These are phyloP conservation scores for Galerucella nymphaeae DNA, from an alignment of 2,888 invertebrate species.

Conservation along the genomic window DNA sequence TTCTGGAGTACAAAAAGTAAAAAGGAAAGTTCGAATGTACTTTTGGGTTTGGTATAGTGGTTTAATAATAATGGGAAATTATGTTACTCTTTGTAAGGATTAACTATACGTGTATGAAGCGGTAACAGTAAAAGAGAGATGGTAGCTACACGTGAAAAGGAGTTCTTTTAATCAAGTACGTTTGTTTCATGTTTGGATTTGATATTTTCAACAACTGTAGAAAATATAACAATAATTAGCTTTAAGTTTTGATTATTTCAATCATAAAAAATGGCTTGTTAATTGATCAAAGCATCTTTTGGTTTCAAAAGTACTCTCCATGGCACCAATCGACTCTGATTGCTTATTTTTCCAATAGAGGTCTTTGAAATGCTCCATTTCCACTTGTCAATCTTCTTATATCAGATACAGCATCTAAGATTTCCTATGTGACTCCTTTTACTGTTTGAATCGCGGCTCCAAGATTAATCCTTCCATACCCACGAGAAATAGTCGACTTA, in stretches of 20 bases:
- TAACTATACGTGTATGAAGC: neutral
- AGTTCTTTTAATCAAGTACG: neutral
- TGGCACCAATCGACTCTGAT: too few relatives aligned
- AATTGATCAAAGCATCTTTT: too few relatives aligned
- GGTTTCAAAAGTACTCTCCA: too few relatives aligned
- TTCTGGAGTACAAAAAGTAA: constrained; percentile 6
- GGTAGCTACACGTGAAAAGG: neutral
- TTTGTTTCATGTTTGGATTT: neutral
- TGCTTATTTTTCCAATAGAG: too few relatives aligned
- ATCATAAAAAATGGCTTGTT: too few relatives aligned
- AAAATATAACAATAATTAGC: neutral
- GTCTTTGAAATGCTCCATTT: too few relatives aligned
- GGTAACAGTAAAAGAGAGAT: neutral
- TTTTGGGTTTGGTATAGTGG: constrained; percentile 3
- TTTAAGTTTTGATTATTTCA: neutral
- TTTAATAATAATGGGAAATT: constrained; percentile 9
- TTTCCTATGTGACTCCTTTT: too few relatives aligned
- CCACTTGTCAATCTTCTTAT: too few relatives aligned
- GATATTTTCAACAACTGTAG: neutral
- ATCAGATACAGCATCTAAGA: too few relatives aligned
- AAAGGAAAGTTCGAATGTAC: neutral
- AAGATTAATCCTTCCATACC: too few relatives aligned
- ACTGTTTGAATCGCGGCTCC: too few relatives aligned
- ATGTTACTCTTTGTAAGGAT: neutral
- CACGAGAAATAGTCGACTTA: too few relatives aligned